Conservation (phyloP, 2,797 vertebrate species). For the Lepilemur ruficaudatus region DNA sequence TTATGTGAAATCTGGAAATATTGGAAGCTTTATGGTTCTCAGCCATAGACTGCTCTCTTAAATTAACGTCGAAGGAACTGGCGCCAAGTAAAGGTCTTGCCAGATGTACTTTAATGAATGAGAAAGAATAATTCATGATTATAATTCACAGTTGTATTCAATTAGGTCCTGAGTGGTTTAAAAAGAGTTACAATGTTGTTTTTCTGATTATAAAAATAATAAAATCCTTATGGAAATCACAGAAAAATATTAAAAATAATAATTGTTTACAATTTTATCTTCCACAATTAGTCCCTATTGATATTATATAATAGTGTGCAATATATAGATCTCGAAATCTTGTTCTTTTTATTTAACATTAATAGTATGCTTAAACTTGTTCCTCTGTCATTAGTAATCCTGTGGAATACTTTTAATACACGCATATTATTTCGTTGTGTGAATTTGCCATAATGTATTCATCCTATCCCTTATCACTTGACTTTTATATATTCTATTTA, state of each 20-base stretch:
- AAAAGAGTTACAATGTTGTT: not conserved
- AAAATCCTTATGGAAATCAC: slow-evolving; percentile 29
- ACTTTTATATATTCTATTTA: not conserved
- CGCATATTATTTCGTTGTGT: not conserved
- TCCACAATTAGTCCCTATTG: not conserved
- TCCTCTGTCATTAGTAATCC: not conserved
- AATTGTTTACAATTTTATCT: not conserved
- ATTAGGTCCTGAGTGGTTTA: slow-evolving; percentile 1
- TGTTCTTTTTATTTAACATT: not conserved
- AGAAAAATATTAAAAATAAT: slow-evolving; percentile 36
- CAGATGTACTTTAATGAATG: slow-evolving; percentile 52
- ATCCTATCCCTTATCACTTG: not conserved
- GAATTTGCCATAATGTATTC: not conserved
- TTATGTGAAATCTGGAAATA: slow-evolving; percentile 47
- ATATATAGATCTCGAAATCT: not conserved
- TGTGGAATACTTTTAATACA: not conserved
- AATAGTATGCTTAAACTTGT: not conserved
- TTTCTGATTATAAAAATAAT: slow-evolving; percentile 52
- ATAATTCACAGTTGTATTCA: slow-evolving; percentile 32
- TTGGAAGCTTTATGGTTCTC: slow-evolving; percentile 37
- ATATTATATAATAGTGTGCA: not conserved
- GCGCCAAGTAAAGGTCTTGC: slow-evolving; percentile 52
- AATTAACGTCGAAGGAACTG: not conserved
- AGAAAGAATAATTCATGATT: slow-evolving; percentile 44
- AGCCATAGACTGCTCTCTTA: slow-evolving; percentile 24